Evolutionary conservation across 2,113 vertebrate genomes (phyloP), one percentile per base, ranked within the genome.

Genomic region (Phylloscopus trochilus): DNA sequence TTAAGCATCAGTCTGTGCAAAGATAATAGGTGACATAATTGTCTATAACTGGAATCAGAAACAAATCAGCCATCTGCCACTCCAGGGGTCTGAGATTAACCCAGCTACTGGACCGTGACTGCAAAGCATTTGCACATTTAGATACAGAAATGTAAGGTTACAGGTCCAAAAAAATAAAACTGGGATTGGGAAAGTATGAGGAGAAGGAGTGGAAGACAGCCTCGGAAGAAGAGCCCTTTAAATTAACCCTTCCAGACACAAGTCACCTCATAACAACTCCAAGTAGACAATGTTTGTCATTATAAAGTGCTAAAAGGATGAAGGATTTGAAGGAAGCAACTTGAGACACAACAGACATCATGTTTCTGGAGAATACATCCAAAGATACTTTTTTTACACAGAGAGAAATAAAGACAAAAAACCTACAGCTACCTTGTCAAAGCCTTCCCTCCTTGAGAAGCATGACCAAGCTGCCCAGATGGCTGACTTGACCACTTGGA

Each of bases 21-120:
- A 96, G 91, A 97, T 83, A 95, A 96, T 87, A 87, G 94, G 87
- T 83, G 83, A 90, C 72, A 92, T 13, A 7, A 82, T 95, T 93
- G 47, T 87, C 92, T 81, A 20, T 95, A 92, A 86, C 92, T 68
- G 78, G 93, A 86, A 97, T 97, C 82, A 90, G 93, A 87, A 95
- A 93, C 84, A 95, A 94, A 92, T 94, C 94, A 96, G 87, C 95
- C 93, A 89, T 92, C 93, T 93, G 95, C 76, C 89, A 95, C 96
- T 95, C 75, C 37, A 81, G 91, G 85, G 86, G 73, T 74, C 83
- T 79, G 76, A 95, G 96, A 96, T 96, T 96, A 96, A 95, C 85
- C 74, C 76, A 95, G 69, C 53, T 47, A 82, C 83, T 93, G 96
- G 94, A 89, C 91, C 44, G 4, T 90, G 88, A 85, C 90, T 90